phyloP scores from a whole-genome alignment of 2,888 invertebrate species.

The Oeneis ivallda region DNA sequence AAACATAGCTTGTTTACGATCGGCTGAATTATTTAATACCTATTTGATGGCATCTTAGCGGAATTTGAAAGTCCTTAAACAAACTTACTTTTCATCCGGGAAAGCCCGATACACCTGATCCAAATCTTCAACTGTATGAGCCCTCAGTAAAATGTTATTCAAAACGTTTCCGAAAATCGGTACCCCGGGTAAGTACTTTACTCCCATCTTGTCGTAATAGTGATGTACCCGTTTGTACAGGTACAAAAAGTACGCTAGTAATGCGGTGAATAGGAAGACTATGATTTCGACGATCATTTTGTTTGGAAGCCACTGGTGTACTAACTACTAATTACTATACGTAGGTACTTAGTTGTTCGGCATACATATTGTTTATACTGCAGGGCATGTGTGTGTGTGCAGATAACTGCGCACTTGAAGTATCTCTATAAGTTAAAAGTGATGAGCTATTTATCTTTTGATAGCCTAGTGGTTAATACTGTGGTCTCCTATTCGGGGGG shows the following conservation, averaged over 20 bases:
- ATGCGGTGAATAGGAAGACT: constrained; percentile 51
- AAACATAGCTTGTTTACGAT: too few species aligned
- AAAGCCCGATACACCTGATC: constrained; percentile 57
- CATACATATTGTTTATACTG: background rate
- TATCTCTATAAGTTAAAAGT: background rate
- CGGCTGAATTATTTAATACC: too few species aligned
- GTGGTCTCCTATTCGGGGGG: too few species aligned
- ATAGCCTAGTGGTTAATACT: too few species aligned
- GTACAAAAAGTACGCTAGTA: constrained; percentile 52
- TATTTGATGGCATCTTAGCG: too few species aligned
- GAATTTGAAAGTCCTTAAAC: background rate
- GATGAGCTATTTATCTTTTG: too few species aligned
- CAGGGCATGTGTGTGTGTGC: background rate
- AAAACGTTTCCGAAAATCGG: constrained; percentile 65
- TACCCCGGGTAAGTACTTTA: constrained; percentile 57
- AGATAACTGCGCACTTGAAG: constrained; percentile 21
- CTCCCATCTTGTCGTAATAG: constrained; percentile 50
- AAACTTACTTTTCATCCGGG: constrained; percentile 52
- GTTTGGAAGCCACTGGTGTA: constrained; percentile 7
- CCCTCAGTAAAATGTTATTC: constrained; percentile 46
- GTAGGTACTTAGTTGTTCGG: background rate
- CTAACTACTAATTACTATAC: constrained; percentile 4
- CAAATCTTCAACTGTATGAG: constrained; percentile 57
- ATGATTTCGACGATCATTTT: constrained; percentile 63
- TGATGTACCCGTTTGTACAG: constrained; percentile 50